Percentiles rank a stretch among this genome's conserved stretches.
Conservation (phyloP, 1,140 invertebrate genomes). For the Drosophila sucinea region DNA sequence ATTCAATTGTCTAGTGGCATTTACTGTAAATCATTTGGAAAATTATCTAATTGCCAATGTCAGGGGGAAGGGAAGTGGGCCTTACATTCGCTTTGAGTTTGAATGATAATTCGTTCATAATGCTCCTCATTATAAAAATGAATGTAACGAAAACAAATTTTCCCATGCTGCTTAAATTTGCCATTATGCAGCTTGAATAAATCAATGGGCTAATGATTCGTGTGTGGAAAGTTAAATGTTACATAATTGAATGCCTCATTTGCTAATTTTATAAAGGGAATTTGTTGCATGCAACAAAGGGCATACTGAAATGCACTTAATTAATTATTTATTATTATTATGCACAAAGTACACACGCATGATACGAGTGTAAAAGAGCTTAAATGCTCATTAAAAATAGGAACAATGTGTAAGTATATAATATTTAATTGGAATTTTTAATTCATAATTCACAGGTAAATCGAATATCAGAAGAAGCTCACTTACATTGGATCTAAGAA, state of each 20-base stretch:
- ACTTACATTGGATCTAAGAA: too few relatives aligned
- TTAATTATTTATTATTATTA: slow-evolving; percentile 1
- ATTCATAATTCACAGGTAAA: not conserved
- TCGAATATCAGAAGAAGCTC: too few relatives aligned
- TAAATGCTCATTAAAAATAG: not conserved
- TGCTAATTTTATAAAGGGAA: slow-evolving; percentile 4
- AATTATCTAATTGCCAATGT: slow-evolving; percentile 47
- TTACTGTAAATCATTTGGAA: slow-evolving; percentile 46
- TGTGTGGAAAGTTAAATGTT: not conserved
- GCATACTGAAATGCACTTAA: not conserved
- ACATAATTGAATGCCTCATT: slow-evolving; percentile 9
- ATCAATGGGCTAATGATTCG: not conserved
- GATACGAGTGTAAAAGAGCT: not conserved
- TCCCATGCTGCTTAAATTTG: not conserved
- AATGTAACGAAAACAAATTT: not conserved
- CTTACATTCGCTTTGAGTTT: slow-evolving; percentile 27
- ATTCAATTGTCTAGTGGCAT: not conserved
- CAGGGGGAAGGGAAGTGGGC: slow-evolving; percentile 20
- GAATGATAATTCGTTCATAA: too few relatives aligned
- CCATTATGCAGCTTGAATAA: not conserved
- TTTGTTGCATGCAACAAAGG: not conserved
- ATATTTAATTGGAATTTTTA: not conserved
- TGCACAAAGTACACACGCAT: not conserved
- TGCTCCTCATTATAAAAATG: too few relatives aligned
- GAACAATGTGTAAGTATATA: not conserved